Conservation (phyloP, 1,140 invertebrate species). For the Xylocopa sonorina region DNA sequence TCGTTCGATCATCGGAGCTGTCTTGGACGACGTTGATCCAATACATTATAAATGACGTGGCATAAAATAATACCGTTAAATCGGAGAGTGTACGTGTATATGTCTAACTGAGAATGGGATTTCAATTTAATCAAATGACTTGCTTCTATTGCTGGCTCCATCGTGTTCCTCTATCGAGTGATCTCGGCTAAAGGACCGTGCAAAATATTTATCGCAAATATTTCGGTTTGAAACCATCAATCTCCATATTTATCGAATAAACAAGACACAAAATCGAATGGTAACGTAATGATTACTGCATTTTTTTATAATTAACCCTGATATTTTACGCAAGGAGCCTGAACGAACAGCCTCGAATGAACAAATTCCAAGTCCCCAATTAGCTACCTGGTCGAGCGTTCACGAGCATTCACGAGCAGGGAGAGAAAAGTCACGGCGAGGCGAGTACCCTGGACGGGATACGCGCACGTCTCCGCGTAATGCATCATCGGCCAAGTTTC, state of each 20-base stretch:
- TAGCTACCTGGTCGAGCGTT: neutral
- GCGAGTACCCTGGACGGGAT: constrained; percentile 16
- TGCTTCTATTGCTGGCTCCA: constrained; percentile 1
- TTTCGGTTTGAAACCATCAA: neutral
- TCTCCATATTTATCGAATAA: neutral
- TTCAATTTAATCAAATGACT: constrained; percentile 50
- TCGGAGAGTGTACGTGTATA: constrained; percentile 18
- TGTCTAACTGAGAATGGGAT: neutral
- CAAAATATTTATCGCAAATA: neutral
- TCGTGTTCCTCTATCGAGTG: neutral
- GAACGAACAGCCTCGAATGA: neutral
- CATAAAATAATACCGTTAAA: constrained; percentile 32
- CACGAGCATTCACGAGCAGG: neutral
- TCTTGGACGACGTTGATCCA: too few species aligned
- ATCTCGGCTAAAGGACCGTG: neutral
- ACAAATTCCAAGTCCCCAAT: neutral
- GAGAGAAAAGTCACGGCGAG: neutral
- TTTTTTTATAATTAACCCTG: too few species aligned
- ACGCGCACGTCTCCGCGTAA: constrained; percentile 29
- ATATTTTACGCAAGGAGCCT: too few species aligned
- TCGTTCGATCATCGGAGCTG: constrained; percentile 20
- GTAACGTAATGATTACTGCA: too few species aligned
- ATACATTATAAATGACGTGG: constrained; percentile 17
- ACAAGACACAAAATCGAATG: too few species aligned
- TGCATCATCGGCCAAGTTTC: constrained; percentile 45